A percentile compares a stretch with the other conserved stretches of the same genome.
Conservation (phyloP, 2,888 invertebrate genomes). For the Zelleria hepariella region DNA sequence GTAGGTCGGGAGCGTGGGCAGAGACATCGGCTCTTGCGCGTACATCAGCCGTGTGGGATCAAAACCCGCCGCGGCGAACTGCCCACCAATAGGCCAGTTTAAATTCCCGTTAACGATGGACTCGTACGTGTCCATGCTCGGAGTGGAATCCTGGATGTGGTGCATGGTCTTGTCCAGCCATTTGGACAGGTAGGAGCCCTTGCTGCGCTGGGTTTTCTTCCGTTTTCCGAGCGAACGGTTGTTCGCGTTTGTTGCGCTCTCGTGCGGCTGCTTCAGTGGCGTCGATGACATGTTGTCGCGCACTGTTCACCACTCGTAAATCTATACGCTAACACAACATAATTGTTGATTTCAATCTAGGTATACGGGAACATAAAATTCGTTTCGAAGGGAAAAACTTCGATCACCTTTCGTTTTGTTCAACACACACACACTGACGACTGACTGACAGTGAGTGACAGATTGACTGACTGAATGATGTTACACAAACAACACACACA, state of each 20-base stretch:
- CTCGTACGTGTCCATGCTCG: conserved; percentile 54
- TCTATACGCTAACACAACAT: not conserved
- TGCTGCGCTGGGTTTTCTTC: conserved; percentile 58
- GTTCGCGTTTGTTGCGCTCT: conserved; percentile 42
- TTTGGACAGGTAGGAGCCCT: conserved; percentile 58
- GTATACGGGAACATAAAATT: not conserved
- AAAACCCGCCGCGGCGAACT: conserved; percentile 53
- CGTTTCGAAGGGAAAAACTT: not conserved
- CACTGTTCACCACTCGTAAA: not conserved
- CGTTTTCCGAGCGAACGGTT: conserved; percentile 61
- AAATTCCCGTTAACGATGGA: conserved; percentile 36
- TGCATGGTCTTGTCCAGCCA: conserved; percentile 67
- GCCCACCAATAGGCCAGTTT: conserved; percentile 41
- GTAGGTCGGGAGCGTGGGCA: conserved; percentile 74
- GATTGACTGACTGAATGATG: not conserved
- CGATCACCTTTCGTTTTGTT: not conserved
- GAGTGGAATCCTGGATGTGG: conserved; percentile 50
- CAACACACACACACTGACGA: not conserved
- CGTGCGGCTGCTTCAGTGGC: conserved; percentile 60
- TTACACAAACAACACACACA: not conserved
- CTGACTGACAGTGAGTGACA: not conserved
- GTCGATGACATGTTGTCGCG: conserved; percentile 22
- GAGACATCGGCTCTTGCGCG: conserved; percentile 74
- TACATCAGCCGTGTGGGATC: conserved; percentile 67
- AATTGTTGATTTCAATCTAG: not conserved